These are phyloP conservation scores for Pipa parva DNA, from an alignment of 2,113 vertebrate species.

Conservation along the genomic window DNA sequence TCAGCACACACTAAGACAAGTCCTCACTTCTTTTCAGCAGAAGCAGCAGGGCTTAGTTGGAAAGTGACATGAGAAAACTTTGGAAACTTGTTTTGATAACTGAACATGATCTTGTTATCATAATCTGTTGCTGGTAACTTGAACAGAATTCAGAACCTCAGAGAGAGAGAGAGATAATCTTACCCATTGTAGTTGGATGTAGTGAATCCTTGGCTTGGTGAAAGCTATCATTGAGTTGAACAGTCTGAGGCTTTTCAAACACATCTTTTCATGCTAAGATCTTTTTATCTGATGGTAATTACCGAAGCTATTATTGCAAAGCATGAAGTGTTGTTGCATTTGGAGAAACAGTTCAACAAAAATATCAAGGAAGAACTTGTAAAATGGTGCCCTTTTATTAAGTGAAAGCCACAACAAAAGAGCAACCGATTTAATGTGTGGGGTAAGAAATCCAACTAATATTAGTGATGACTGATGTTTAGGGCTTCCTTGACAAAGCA, in stretches of 20 bases:
- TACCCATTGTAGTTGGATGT: slow-evolving; percentile 86
- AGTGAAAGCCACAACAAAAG: slow-evolving; percentile 15
- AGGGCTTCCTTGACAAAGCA: neutral
- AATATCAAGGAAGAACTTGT: slow-evolving; percentile 26
- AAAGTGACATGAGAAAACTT: slow-evolving; percentile 99
- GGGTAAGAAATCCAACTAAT: neutral
- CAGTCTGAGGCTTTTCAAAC: slow-evolving; percentile 80
- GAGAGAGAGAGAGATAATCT: slow-evolving; percentile 88
- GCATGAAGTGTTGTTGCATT: slow-evolving; percentile 54
- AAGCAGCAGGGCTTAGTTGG: slow-evolving; percentile 71
- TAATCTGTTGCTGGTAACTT: slow-evolving; percentile 88
- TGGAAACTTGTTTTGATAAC: slow-evolving; percentile 94
- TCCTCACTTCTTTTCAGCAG: slow-evolving; percentile 57
- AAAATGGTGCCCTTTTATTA: slow-evolving; percentile 21
- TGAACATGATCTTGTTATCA: slow-evolving; percentile 97
- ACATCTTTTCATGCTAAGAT: slow-evolving; percentile 77
- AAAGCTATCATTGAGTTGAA: slow-evolving; percentile 75
- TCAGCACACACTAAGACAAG: slow-evolving; percentile 72
- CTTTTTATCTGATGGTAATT: slow-evolving; percentile 87
- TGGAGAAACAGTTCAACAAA: slow-evolving; percentile 27
- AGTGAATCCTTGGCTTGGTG: slow-evolving; percentile 81
- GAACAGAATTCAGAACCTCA: slow-evolving; percentile 83
- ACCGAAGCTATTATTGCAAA: slow-evolving; percentile 70
- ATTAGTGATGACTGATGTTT: neutral
- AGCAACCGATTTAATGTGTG: slow-evolving; percentile 27